A percentile compares a stretch with the other conserved stretches of the same genome.
phyloP scores from a whole-genome alignment of 2,888 invertebrate species.

The Limenitis camilla region DNA sequence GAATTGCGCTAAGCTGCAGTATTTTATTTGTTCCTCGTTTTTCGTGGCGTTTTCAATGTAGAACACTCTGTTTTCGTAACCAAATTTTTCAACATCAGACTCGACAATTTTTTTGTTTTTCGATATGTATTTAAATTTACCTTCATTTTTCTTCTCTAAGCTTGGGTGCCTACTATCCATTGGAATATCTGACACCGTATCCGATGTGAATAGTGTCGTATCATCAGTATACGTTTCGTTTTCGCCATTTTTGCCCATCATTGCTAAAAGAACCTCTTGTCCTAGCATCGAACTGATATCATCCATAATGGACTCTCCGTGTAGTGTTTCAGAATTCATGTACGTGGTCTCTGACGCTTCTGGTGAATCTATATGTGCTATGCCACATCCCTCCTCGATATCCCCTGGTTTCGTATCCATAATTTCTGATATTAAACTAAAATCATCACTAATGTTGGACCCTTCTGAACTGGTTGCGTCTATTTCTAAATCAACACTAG shows the following conservation, averaged over 20 bases:
- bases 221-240: constrained; percentile 83
- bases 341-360: constrained; percentile 84
- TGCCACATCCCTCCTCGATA: constrained; percentile 67
- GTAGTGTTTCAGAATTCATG: constrained; percentile 80
- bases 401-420: constrained; percentile 70
- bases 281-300: constrained; percentile 84
- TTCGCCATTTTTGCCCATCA: constrained; percentile 77
- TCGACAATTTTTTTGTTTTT: constrained; percentile 67
- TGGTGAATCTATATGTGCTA: constrained; percentile 88
- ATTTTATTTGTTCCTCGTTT: constrained; percentile 77
- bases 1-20: constrained; percentile 87
- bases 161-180: constrained; percentile 71
- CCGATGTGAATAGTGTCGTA: constrained; percentile 78
- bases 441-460: constrained; percentile 80
- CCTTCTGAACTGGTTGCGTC: constrained; percentile 77
- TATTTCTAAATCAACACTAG: constrained; percentile 63
- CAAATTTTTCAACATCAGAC: constrained; percentile 73
- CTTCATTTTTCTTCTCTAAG: constrained; percentile 74
- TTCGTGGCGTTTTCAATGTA: constrained; percentile 69
- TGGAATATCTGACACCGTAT: constrained; percentile 66
- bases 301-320: constrained; percentile 85
- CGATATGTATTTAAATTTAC: constrained; percentile 73
- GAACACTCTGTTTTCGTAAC: constrained; percentile 83
- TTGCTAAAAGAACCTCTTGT: constrained; percentile 79
- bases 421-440: constrained; percentile 81